Evolutionary conservation across 2,888 invertebrate species (phyloP).

Genomic region (Poecilus cupreus): DNA sequence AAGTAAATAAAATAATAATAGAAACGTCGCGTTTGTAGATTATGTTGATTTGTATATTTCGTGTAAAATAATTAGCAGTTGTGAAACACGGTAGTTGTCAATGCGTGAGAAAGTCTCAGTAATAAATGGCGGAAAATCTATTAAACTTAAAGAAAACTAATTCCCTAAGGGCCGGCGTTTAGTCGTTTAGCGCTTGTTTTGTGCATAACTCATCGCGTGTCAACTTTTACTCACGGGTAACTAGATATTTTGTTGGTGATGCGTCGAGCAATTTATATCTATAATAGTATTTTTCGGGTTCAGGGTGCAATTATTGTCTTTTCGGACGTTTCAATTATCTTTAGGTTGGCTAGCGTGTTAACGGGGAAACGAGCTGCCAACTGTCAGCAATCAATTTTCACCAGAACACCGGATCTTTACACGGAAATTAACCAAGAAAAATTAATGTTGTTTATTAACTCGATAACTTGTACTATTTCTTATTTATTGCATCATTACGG

Average conservation of each 20-base stretch:
- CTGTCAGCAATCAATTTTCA: slow-evolving; percentile 58
- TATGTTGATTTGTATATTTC: not conserved
- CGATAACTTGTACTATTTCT: not conserved
- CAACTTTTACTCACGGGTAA: slow-evolving; percentile 39
- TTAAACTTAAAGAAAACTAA: slow-evolving; percentile 56
- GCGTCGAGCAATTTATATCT: slow-evolving; percentile 51
- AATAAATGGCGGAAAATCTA: slow-evolving; percentile 49
- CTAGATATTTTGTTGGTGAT: slow-evolving; percentile 49
- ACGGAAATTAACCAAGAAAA: slow-evolving; percentile 43
- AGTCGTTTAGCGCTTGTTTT: slow-evolving; percentile 23
- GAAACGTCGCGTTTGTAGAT: no score
- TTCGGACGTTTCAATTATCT: slow-evolving; percentile 59
- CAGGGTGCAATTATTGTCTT: slow-evolving; percentile 53
- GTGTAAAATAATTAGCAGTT: not conserved
- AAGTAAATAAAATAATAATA: no score
- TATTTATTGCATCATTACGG: not conserved
- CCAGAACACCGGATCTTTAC: slow-evolving; percentile 29
- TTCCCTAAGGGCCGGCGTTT: slow-evolving; percentile 24
- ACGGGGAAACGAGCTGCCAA: slow-evolving; percentile 54
- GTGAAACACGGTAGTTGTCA: not conserved
- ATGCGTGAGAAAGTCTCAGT: not conserved
- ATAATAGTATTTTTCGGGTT: slow-evolving; percentile 57
- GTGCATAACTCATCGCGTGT: slow-evolving; percentile 53
- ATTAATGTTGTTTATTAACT: slow-evolving; percentile 27
- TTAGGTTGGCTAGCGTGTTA: slow-evolving; percentile 56